Base-by-base conservation (phyloP, 1,140 invertebrate species). In the Pteromalus puparum region DNA sequence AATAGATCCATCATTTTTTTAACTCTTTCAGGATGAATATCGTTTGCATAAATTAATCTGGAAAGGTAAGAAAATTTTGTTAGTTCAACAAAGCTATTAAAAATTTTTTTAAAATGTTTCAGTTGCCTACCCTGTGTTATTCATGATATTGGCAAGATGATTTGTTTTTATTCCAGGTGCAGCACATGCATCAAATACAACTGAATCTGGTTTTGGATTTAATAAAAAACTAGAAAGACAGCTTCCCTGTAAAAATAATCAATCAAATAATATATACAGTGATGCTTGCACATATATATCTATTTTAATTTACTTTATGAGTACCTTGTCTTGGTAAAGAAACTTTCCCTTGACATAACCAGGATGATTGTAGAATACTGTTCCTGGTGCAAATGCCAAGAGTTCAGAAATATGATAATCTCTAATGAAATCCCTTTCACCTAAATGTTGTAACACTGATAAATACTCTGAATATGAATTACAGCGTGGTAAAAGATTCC, bases 91-190 rank as follows among this genome's bases (percentile, higher is more conserved):
- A 46, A 42, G 26, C 26, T 76, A 5, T 48, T 6, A 46, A 6
- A 75, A 76, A 15, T 48, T n/a, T n/a, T n/a, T n/a, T n/a, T n/a
- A n/a, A 28, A 67, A 70, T 83, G 21, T 30, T 48, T 34, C 15
- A 21, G 42, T 13, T 13, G 24, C n/a, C 73, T 93, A 96, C 94
- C 96, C 96, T 80, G 95, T 91, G 91, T 99, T 97, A 76, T 96
- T 91, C 91, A 99, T 95, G 15, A 97, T 92, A 46, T 97, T 96
- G 74, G 98, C 97, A n/a, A 98, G 90, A 92, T 98, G 97, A 21
- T 96, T 95, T 0, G 98, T 98, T 92, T 99, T 99, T 96, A 98
- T 98, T 48, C 98, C 98, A 13, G 98, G 98, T 30, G 98, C 98
- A 18, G 98, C 97, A 93, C 98, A 99, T 94, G 97, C 96, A 91